phyloP scores from a whole-genome alignment of 2,797 vertebrate species.

The Lindbergichthys nudifrons region DNA sequence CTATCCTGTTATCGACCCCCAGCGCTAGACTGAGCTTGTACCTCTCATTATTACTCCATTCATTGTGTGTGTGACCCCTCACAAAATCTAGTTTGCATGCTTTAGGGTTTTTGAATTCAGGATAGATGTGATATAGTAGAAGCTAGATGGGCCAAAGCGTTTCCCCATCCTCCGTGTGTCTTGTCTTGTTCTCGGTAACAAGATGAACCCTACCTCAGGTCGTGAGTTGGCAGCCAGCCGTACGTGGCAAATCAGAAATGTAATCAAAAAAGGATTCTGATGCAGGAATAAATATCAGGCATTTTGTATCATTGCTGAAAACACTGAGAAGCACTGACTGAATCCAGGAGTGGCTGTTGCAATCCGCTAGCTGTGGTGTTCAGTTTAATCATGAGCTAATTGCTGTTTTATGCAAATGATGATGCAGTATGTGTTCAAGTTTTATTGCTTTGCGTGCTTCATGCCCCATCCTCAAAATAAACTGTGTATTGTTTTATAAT shows the following conservation, averaged over 20 bases:
- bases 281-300: slow-evolving; percentile 34
- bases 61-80: slow-evolving; percentile 18
- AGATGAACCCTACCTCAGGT: slow-evolving; percentile 34
- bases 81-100: slow-evolving; percentile 16
- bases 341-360: slow-evolving; percentile 10
- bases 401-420: slow-evolving; percentile 60
- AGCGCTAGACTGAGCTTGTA: not conserved
- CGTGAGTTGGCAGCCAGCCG: slow-evolving; percentile 15
- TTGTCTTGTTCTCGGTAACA: slow-evolving; percentile 43
- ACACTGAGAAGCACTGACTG: slow-evolving; percentile 16
- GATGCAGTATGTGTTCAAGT: slow-evolving; percentile 29
- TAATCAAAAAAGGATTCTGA: slow-evolving; percentile 44
- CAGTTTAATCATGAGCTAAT: slow-evolving; percentile 51
- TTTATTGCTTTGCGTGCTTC: slow-evolving; percentile 44
- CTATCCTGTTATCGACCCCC: not conserved
- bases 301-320: slow-evolving; percentile 17
- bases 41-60: slow-evolving; percentile 26
- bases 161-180: slow-evolving; percentile 32
- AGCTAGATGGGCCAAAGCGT: not conserved
- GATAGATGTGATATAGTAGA: not conserved
- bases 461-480: slow-evolving; percentile 18
- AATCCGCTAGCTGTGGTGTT: slow-evolving; percentile 27
- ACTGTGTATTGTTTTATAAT: slow-evolving; percentile 36
- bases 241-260: slow-evolving; percentile 33
- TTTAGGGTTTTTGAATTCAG: not conserved